These are phyloP conservation scores for Ligdia adustata DNA, from an alignment of 2,888 invertebrate genomes.

Conservation along the genomic window DNA sequence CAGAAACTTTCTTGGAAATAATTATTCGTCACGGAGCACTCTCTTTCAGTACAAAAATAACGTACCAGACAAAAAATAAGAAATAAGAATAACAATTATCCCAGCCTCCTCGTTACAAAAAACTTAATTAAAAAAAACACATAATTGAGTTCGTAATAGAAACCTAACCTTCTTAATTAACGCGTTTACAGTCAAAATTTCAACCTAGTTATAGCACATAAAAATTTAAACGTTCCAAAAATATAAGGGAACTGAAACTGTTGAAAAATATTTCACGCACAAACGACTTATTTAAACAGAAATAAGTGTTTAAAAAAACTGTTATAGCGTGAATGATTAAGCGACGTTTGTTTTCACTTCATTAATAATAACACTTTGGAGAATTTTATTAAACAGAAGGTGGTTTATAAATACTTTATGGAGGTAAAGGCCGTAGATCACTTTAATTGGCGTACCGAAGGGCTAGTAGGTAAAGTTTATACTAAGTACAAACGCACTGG, in stretches of 20 bases:
- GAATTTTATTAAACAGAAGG: conserved; percentile 70
- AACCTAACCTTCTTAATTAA: conserved; percentile 49
- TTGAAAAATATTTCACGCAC: conserved; percentile 25
- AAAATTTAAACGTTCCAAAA: conserved; percentile 29
- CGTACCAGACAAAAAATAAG: conserved; percentile 14
- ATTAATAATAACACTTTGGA: conserved; percentile 75
- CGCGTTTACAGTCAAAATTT: conserved; percentile 44
- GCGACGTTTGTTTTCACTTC: conserved; percentile 68
- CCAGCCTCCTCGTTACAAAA: conserved; percentile 24
- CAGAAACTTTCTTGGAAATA: neutral
- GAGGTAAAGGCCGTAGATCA: conserved; percentile 72
- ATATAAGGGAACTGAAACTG: conserved; percentile 21
- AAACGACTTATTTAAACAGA: conserved; percentile 30
- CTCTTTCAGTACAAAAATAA: conserved; percentile 17
- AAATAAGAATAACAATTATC: conserved; percentile 17
- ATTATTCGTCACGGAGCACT: conserved; percentile 7
- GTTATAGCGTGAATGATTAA: conserved; percentile 64
- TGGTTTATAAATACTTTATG: conserved; percentile 74
- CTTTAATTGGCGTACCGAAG: conserved; percentile 72
- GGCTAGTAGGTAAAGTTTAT: conserved; percentile 61
- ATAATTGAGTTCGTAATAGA: conserved; percentile 48
- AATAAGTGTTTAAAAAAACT: conserved; percentile 40
- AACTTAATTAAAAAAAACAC: conserved; percentile 50
- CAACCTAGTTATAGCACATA: conserved; percentile 41
- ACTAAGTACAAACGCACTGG: conserved; percentile 51